Percentiles rank a stretch among this genome's conserved stretches.
Conservation (phyloP, 2,888 invertebrate species). For the Ornithoptera alexandrae region DNA sequence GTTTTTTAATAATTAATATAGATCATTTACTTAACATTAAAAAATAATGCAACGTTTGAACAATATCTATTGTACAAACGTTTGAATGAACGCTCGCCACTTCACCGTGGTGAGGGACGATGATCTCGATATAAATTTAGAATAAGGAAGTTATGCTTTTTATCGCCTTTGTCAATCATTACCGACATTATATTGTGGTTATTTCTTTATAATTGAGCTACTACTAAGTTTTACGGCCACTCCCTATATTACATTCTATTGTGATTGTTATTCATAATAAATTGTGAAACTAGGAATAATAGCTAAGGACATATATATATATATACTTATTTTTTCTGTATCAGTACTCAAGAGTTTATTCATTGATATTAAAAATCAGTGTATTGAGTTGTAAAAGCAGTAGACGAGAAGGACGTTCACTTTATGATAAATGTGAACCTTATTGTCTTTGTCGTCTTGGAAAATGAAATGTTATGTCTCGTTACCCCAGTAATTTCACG, state of each 20-base stretch:
- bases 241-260: constrained; percentile 12
- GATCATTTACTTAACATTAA: background rate
- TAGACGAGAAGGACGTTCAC: no score
- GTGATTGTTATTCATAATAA: background rate
- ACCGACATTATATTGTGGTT: constrained; percentile 17
- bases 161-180: constrained; percentile 17
- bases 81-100: constrained; percentile 40
- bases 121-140: constrained; percentile 33
- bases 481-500: no score
- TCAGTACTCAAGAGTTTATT: no score
- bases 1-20: background rate
- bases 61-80: constrained; percentile 12
- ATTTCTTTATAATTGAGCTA: constrained; percentile 17
- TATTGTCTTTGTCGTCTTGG: no score
- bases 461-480: no score
- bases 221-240: constrained; percentile 3
- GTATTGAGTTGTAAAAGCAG: no score
- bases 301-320: background rate
- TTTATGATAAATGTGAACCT: no score
- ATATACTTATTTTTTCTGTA: background rate
- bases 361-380: no score
- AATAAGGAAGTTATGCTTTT: constrained; percentile 27
- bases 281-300: background rate
- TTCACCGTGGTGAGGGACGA: constrained; percentile 54
- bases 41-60: background rate